Base-by-base conservation (phyloP, 2,888 invertebrate species). In the Drosophila meridiana region DNA sequence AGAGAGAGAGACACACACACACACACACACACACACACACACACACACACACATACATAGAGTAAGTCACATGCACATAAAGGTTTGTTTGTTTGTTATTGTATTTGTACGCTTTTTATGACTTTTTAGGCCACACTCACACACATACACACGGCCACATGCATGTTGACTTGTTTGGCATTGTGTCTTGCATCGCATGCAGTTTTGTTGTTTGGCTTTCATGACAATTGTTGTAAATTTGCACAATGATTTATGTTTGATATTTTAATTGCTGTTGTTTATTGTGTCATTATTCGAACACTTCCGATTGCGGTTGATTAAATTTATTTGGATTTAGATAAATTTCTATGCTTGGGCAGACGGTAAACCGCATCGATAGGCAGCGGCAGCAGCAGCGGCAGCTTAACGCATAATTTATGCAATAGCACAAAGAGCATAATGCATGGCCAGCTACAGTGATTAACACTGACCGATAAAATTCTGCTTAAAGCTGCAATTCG, bases 211-310 rank as follows among this genome's bases (percentile, higher is more conserved):
- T 79, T 83, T 82, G 73, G 76, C 69, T 80, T 83, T 78, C 87
- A 77, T 78, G 76, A 80, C 84, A 84, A 78, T 87, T 77, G 88
- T 70, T 87, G 83, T 87, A 79, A 85, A 86, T 86, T 87, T 86
- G 74, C 83, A 87, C 81, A 82, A 81, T 88, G 89, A 87, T 88
- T 89, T 87, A 89, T 88, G 82, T 78, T 87, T 83, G 83, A 87
- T 88, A 87, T 89, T 89, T 87, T 87, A 87, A 89, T 89, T 87
- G 89, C 87, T 79, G 83, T 87, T 87, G 87, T 87, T 89, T 89
- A 87, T 87, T 89, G 83, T 87, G 87, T 89, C 83, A 89, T 89
- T 89, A 87, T 89, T 89, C 81, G 78, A 89, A 87, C 84, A 89
- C 84, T 89, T 87, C 89, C 89, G 89, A 82, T 88, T 88, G 87